These are phyloP conservation scores for Onychomys leucogaster DNA, from an alignment of 2,797 vertebrate genomes.

Conservation along the genomic window DNA sequence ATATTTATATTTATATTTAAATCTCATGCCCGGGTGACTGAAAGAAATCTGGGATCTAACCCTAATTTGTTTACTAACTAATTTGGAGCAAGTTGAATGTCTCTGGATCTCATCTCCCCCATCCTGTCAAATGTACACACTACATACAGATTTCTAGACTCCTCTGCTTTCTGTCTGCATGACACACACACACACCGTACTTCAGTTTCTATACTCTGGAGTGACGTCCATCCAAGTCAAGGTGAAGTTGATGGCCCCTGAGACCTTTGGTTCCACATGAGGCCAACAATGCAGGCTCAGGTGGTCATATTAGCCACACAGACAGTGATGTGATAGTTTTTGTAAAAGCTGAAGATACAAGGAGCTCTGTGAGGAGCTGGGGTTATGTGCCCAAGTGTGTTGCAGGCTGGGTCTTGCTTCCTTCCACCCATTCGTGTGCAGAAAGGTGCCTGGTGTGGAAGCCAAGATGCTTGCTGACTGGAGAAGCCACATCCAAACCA, in stretches of 20 bases:
- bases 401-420: accelerated
- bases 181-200: neutral
- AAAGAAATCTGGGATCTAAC: neutral
- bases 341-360: neutral
- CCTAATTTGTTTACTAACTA: neutral
- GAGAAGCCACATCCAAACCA: neutral
- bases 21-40: neutral
- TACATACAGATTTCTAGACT: neutral
- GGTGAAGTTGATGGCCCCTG: neutral
- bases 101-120: neutral
- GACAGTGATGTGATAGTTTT: neutral
- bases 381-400: accelerated
- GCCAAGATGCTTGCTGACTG: accelerated
- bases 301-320: neutral
- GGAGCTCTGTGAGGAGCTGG: neutral
- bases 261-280: neutral
- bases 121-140: neutral
- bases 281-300: neutral
- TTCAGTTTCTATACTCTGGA: accelerated
- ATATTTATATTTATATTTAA: no score
- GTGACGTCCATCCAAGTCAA: neutral
- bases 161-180: neutral
- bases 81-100: neutral
- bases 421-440: no score
- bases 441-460: no score